phyloP scores from a whole-genome alignment of 2,888 invertebrate genomes.

The Heliconius sara region DNA sequence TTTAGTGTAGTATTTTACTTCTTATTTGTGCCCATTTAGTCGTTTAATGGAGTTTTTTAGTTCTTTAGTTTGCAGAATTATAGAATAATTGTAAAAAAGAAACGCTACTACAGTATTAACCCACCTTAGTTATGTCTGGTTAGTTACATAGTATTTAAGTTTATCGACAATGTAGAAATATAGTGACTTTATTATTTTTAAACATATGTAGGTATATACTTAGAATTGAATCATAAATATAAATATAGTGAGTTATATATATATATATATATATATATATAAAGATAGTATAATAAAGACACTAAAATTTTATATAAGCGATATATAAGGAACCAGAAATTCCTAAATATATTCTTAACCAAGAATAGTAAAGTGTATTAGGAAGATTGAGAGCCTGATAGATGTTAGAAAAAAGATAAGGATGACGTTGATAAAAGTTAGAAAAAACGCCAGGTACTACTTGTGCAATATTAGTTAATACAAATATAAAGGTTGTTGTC shows the following conservation, averaged over 20 bases:
- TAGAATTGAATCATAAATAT: no score
- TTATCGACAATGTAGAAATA: neutral
- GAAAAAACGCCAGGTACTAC: slow-evolving; percentile 21
- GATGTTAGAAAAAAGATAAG: neutral
- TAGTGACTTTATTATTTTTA: neutral
- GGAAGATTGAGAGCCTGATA: neutral
- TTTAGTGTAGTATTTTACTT: neutral
- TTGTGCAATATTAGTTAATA: slow-evolving; percentile 13
- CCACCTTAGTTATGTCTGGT: neutral
- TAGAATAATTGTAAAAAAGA: neutral
- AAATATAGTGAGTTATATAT: no score
- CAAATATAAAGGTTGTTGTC: neutral
- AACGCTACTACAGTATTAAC: neutral
- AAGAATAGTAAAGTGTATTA: neutral
- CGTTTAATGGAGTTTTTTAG: neutral
- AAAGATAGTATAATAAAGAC: neutral
- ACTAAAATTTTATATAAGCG: neutral
- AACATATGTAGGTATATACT: neutral
- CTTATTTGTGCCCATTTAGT: slow-evolving; percentile 14
- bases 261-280: no score
- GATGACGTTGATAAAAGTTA: neutral
- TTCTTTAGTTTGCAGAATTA: neutral
- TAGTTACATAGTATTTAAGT: neutral
- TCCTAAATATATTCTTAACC: neutral
- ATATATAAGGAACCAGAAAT: neutral